Evolutionary conservation across 1,140 invertebrate genomes (phyloP), one percentile per base, ranked within the genome.

Genomic region (Oncopeltus fasciatus): DNA sequence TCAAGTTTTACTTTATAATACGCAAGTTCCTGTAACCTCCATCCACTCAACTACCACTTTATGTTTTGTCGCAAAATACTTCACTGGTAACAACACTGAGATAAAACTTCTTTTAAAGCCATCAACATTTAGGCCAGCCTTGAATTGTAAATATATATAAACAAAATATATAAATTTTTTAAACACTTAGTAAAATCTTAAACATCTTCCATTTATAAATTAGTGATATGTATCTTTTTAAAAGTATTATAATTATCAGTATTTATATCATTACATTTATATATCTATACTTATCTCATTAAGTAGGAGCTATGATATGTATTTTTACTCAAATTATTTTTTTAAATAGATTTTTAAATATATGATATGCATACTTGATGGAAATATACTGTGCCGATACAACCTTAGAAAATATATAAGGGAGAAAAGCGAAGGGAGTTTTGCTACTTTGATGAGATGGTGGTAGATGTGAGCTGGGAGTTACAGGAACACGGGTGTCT

Each of bases 301-400:
- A n/a, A 18, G 29, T 62, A 62, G 61, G 61, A 62, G 61, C 61
- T 62, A 62, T 62, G 61, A 62, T 62, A 62, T 62, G 61, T 56
- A 46, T 62, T 27, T 46, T 47, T 61, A 53, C n/a, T n/a, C n/a
- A n/a, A n/a, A n/a, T n/a, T 46, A 46, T 46, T 46, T 20, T 46
- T 20, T 46, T 53, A 53, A 24, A 24, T 8, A 2, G 49, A 53
- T 62, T n/a, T n/a, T n/a, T n/a, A n/a, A n/a, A n/a, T n/a, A n/a
- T n/a, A n/a, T 62, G 61, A 62, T 62, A 62, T 62, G 61, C 57
- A 62, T 38, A 53, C 46, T 62, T 61, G 27, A 9, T 20, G 18
- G 11, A 16, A 53, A 53, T 28, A 60, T 62, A 62, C 61, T 62
- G 61, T 62, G 61, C 61, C 61, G 61, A 62, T 53, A 62, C 53